These are phyloP conservation scores for Pseudorectes ferrugineus DNA, from an alignment of 2,113 vertebrate genomes.

Conservation along the genomic window DNA sequence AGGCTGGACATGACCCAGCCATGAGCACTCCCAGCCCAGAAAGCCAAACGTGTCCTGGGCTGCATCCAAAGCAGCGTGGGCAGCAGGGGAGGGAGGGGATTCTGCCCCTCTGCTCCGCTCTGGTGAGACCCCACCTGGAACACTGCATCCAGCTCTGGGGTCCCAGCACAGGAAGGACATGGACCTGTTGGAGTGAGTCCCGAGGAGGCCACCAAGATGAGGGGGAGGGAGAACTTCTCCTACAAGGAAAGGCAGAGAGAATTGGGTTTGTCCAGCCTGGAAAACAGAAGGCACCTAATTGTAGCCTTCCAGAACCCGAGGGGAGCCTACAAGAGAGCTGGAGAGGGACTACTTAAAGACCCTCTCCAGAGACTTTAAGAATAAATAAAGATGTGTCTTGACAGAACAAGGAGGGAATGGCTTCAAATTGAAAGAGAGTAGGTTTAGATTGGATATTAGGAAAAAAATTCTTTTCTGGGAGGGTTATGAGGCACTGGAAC, in stretches of 20 bases:
- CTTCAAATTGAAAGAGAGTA: neutral
- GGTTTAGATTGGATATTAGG: neutral
- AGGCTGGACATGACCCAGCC: neutral
- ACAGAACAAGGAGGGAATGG: neutral
- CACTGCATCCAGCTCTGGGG: neutral
- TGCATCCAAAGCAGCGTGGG: neutral
- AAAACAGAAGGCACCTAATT: neutral
- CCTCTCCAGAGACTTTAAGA: neutral
- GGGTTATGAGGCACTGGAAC: neutral
- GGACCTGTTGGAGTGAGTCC: rapidly evolving
- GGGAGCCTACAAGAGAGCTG: neutral
- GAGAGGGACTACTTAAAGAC: neutral
- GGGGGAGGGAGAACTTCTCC: neutral
- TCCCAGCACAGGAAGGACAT: neutral
- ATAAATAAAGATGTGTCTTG: neutral
- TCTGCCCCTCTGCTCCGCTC: neutral
- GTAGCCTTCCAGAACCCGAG: neutral
- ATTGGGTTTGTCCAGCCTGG: neutral
- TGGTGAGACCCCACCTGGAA: neutral
- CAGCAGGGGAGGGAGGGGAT: neutral
- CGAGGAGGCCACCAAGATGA: neutral
- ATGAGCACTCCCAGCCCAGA: neutral
- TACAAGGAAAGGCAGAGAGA: neutral
- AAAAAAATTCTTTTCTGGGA: neutral
- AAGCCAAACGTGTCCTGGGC: neutral